Evolutionary conservation across 23 tunicate genomes (phyloP), one percentile per base, ranked within the genome.

Genomic region (Pegea sp.): DNA sequence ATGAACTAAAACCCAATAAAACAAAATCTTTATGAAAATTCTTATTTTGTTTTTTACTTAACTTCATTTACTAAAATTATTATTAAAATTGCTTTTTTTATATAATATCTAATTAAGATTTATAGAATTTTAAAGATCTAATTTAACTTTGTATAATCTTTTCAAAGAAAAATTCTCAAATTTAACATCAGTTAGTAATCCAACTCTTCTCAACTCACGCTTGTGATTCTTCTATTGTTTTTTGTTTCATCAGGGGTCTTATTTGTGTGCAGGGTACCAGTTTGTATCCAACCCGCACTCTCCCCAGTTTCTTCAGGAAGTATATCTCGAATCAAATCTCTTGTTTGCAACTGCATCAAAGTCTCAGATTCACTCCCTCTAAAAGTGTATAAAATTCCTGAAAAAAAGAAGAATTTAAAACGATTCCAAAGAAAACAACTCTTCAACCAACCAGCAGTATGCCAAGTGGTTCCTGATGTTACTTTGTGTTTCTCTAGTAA

Each of bases 381-480:
- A 29, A 54, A 49, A 43, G 61, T 77, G 67, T 68, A 77, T 4
- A 77, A 26, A 2, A 77, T 77, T 18, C 90, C 90, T 77, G 20
- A 11, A 28, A 27, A 56, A 51, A 51, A 7, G 22, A 51, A 51
- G 46, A 38, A 38, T 38, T n/a, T n/a, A n/a, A n/a, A n/a, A n/a
- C n/a, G n/a, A n/a, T n/a, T n/a, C n/a, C n/a, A n/a, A n/a, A n/a
- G n/a, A n/a, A n/a, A n/a, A n/a, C n/a, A n/a, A n/a, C n/a, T n/a
- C n/a, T n/a, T n/a, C n/a, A n/a, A n/a, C n/a, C n/a, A 20, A 72
- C 81, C 81, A 49, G 81, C 81, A 49, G 81, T 72, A 34, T 72
- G 81, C 81, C 81, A 72, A 30, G 81, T 72, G 34, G 81, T 72
- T 22, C 81, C 81, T 13, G 81, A 72, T 1, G 81, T 73, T 27